phyloP scores from a whole-genome alignment of 2,113 vertebrate species.

The Pteropus alecto region DNA sequence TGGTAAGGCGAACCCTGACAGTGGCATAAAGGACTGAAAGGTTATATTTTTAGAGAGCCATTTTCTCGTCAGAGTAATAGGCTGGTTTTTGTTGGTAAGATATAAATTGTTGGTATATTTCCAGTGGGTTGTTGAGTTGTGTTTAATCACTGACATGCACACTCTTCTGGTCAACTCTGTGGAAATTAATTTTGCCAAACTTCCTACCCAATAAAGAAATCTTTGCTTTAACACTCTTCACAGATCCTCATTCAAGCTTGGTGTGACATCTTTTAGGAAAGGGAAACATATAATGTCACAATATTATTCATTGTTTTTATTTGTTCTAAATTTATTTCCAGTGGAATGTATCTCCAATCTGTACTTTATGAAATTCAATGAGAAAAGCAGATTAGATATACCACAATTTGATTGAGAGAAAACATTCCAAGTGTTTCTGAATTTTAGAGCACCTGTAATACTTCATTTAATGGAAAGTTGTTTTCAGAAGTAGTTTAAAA shows the following conservation, averaged over 20 bases:
- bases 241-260: not conserved
- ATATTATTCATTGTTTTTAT: constrained; percentile 16
- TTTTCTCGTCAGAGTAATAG: not conserved
- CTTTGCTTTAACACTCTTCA: not conserved
- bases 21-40: not conserved
- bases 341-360: not conserved
- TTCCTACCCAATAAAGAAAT: not conserved
- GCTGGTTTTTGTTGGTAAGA: not conserved
- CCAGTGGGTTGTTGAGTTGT: not conserved
- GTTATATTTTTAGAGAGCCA: not conserved
- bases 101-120: not conserved
- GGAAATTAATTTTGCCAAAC: not conserved
- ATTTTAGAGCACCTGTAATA: not conserved
- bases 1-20: not conserved
- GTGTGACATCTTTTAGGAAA: not conserved
- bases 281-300: not conserved
- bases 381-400: constrained; percentile 25
- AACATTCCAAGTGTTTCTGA: not conserved
- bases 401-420: not conserved
- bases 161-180: not conserved
- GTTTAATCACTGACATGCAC: not conserved
- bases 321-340: constrained; percentile 4
- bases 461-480: not conserved
- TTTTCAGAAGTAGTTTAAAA: constrained; percentile 20
- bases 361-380: not conserved